Conservation (phyloP, 2,888 invertebrate genomes). For the Mesochorus sp. region DNA sequence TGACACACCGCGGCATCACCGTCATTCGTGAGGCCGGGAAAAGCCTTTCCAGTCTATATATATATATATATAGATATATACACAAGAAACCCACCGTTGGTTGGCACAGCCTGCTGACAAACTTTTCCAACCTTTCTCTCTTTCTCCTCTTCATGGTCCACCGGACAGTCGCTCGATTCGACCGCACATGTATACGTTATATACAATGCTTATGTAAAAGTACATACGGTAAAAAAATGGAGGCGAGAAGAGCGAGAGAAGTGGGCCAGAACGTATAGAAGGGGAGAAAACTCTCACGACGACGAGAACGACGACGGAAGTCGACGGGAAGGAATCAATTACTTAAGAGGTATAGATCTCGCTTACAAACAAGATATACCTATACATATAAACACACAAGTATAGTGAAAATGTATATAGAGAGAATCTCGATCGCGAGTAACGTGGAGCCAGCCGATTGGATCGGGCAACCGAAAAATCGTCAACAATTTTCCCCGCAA, state of each 20-base stretch:
- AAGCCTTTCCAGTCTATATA: slow-evolving; percentile 15
- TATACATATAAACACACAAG: slow-evolving; percentile 5
- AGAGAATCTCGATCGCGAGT: slow-evolving; percentile 16
- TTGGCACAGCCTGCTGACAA: slow-evolving; percentile 29
- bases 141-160: slow-evolving; percentile 3
- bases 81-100: slow-evolving; percentile 1
- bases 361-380: slow-evolving; percentile 10
- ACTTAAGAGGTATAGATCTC: slow-evolving; percentile 50
- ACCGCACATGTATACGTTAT: neutral
- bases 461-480: slow-evolving; percentile 63
- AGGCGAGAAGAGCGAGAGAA: slow-evolving; percentile 20
- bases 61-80: neutral
- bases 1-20: slow-evolving; percentile 45
- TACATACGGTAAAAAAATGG: slow-evolving; percentile 5
- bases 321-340: slow-evolving; percentile 60
- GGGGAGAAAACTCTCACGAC: slow-evolving; percentile 35
- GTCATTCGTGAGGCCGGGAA: slow-evolving; percentile 26
- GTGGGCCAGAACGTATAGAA: neutral
- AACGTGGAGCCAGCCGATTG: slow-evolving; percentile 50
- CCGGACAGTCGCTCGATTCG: slow-evolving; percentile 40
- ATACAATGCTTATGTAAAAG: neutral
- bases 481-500: slow-evolving; percentile 47
- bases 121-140: slow-evolving; percentile 44
- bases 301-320: slow-evolving; percentile 40
- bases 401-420: neutral